Evolutionary conservation across 2,888 invertebrate species (phyloP).

Genomic region (Philereme transversata): DNA sequence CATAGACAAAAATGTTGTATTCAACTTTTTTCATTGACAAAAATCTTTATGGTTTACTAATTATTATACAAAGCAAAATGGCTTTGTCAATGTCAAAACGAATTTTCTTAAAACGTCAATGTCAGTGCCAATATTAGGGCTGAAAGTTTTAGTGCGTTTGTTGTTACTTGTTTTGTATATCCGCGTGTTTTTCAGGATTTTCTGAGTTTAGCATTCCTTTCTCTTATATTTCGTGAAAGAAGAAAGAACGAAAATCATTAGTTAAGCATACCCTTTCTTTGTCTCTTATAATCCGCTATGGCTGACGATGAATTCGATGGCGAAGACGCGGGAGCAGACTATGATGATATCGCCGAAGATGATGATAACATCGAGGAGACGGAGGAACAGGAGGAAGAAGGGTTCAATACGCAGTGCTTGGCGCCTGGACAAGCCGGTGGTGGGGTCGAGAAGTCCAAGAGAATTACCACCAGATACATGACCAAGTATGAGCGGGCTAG

Average conservation of each 20-base stretch:
- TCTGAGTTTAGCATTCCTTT: not conserved
- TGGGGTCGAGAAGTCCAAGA: constrained; percentile 92
- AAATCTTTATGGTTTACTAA: not conserved
- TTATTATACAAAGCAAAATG: too few relatives aligned
- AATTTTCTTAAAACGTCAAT: not conserved
- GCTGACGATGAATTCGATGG: constrained; percentile 95
- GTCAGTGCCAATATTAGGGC: too few relatives aligned
- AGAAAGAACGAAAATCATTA: not conserved
- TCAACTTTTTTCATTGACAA: constrained; percentile 9
- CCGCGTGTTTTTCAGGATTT: too few relatives aligned
- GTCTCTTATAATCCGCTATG: constrained; percentile 73
- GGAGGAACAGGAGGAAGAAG: constrained; percentile 94
- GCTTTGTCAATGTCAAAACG: too few relatives aligned
- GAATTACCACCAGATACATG: constrained; percentile 99
- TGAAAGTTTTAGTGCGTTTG: too few relatives aligned
- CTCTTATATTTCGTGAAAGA: not conserved
- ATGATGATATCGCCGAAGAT: constrained; percentile 93
- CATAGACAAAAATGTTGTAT: constrained; percentile 36
- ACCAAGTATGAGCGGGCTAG: constrained; percentile 90
- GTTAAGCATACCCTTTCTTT: not conserved
- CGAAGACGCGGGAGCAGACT: constrained; percentile 92
- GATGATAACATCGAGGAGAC: constrained; percentile 94
- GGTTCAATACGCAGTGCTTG: constrained; percentile 92
- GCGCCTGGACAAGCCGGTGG: constrained; percentile 91
- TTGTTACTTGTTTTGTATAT: too few relatives aligned